Percentiles rank a stretch among this genome's conserved stretches.
Conservation (phyloP, 2,113 vertebrate genomes). For the Mandrillus leucophaeus region DNA sequence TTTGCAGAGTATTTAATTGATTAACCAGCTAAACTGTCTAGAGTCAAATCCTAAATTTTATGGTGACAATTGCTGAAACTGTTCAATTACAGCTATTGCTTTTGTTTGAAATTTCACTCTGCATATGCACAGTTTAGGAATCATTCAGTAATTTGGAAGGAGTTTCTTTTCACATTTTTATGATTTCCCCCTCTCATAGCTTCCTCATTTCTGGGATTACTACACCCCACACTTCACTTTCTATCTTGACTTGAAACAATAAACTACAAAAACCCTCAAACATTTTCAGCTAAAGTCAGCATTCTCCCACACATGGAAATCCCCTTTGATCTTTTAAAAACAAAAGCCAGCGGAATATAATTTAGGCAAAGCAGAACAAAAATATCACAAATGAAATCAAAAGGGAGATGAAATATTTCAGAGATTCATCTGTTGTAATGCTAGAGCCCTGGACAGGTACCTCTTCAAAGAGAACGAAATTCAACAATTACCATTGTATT, state of each 20-base stretch:
- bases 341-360: not conserved
- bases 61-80: not conserved
- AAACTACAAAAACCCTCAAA: not conserved
- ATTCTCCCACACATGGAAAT: not conserved
- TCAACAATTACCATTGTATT: not conserved
- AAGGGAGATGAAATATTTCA: not conserved
- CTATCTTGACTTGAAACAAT: conserved; percentile 3
- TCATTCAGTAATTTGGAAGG: not conserved
- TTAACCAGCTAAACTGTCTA: not conserved
- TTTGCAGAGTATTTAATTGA: not conserved
- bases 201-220: not conserved
- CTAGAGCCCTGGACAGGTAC: not conserved
- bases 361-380: not conserved
- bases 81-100: not conserved
- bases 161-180: not conserved
- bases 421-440: not conserved
- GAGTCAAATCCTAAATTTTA: not conserved
- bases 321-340: not conserved
- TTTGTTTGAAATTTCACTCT: not conserved
- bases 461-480: not conserved
- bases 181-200: not conserved
- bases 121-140: not conserved
- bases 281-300: not conserved
- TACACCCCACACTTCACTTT: not conserved
- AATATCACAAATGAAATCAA: not conserved